Evolutionary conservation across 2,113 vertebrate genomes (phyloP), one percentile per base, ranked within the genome.

Genomic region (Mystacornis crossleyi): DNA sequence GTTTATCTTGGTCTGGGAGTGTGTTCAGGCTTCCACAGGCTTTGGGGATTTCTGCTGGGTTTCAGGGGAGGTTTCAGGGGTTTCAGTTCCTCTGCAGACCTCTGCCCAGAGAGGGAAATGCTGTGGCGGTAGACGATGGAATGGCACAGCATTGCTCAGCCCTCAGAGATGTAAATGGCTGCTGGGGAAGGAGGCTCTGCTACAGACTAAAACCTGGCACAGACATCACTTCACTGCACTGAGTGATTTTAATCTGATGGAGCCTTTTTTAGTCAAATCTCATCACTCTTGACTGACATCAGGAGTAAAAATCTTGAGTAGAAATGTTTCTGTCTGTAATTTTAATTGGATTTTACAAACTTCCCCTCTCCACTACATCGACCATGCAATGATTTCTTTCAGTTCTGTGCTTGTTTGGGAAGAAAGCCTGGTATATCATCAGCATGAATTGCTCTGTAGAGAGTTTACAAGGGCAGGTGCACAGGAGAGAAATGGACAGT

Each of bases 261-360:
- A 81, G 8, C 28, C 33, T n/a, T 67, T 80, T 82, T 75, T 75
- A 36, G 47, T 55, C 40, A 67, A 54, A 66, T 50, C 19, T 8
- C n/a, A 43, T 61, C 0, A 0, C 40, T 73, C 36, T 81, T 2
- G 0, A 16, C 45, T 53, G 77, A 48, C 26, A 70, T 61, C 21
- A 53, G 45, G 47, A 51, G 28, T 50, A 40, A 84, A 87, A 92
- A 58, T 8, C 36, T 73, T 47, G 14, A 86, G 70, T 4, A 83
- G 33, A 58, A 77, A 47, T 42, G 3, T 69, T 89, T 80, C 47
- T 34, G 6, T 83, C 42, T 64, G 69, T 58, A 81, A 45, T 66
- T 81, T 33, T 26, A 66, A 47, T 6, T 14, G 14, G 15, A 38
- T 67, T 86, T 89, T 57, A 71, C 51, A 70, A 67, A 58, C 14